These are phyloP conservation scores for Lepidotrigona ventralis DNA, from an alignment of 1,140 invertebrate species.

Conservation along the genomic window DNA sequence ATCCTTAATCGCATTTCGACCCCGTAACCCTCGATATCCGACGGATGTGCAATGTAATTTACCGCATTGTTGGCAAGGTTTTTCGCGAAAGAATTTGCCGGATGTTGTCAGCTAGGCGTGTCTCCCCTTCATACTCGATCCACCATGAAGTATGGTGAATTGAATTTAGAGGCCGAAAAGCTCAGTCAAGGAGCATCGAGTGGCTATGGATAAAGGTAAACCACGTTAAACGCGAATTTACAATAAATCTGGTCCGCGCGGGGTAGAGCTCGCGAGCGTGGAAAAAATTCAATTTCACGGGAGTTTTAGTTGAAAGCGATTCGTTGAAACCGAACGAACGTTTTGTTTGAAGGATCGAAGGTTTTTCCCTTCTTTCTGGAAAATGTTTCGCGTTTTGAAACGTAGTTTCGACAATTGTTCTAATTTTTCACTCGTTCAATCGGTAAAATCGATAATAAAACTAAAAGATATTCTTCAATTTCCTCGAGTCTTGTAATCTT, in stretches of 20 bases:
- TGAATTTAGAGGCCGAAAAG: conserved; percentile 46
- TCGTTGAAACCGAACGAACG: too few species aligned
- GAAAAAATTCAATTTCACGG: conserved; percentile 23
- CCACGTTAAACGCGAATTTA: conserved; percentile 36
- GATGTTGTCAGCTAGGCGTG: not conserved
- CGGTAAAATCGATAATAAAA: too few species aligned
- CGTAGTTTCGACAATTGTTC: too few species aligned
- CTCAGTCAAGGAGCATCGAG: conserved; percentile 45
- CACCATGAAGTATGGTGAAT: conserved; percentile 32
- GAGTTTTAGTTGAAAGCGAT: not conserved
- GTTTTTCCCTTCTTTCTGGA: not conserved
- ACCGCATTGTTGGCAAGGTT: conserved; percentile 39
- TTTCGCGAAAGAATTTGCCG: conserved; percentile 24
- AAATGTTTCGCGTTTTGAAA: not conserved
- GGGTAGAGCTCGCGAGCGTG: not conserved
- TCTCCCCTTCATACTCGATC: conserved; percentile 27
- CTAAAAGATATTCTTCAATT: too few species aligned
- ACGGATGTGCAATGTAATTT: conserved; percentile 17
- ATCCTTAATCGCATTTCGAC: conserved; percentile 10
- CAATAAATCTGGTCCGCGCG: not conserved
- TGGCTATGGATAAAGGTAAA: conserved; percentile 37
- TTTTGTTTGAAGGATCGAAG: not conserved
- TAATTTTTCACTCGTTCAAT: too few species aligned
- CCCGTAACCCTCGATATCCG: not conserved
- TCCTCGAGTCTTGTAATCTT: too few species aligned